A percentile compares a stretch with the other conserved stretches of the same genome.
phyloP scores from a whole-genome alignment of 2,797 vertebrate genomes.

The Hybognathus amarus region DNA sequence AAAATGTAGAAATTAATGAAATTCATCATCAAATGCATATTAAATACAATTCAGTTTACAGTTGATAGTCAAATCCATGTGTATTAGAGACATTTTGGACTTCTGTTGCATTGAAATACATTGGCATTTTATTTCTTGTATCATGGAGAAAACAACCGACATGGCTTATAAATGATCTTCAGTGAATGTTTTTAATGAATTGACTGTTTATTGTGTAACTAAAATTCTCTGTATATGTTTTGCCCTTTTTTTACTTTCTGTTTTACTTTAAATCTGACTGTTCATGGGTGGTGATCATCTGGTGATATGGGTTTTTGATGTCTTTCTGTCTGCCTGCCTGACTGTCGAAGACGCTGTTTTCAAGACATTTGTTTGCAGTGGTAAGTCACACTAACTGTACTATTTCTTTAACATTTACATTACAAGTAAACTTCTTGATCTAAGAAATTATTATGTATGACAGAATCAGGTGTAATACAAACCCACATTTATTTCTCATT shows the following conservation, averaged over 20 bases:
- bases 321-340: background rate
- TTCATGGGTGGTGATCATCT: background rate
- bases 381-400: background rate
- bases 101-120: too few species aligned
- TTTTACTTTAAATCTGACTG: background rate
- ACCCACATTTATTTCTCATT: background rate
- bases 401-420: background rate
- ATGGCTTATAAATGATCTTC: background rate
- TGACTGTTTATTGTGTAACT: background rate
- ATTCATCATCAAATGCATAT: too few species aligned
- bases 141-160: background rate
- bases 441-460: background rate
- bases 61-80: too few species aligned
- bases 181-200: background rate
- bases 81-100: too few species aligned
- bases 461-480: background rate
- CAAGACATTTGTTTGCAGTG: background rate
- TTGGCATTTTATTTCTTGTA: too few species aligned
- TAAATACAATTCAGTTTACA: too few species aligned
- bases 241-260: background rate
- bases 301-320: background rate
- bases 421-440: background rate
- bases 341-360: too few species aligned
- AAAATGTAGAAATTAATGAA: too few species aligned
- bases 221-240: background rate